A percentile compares a stretch with the other conserved stretches of the same genome.
These are phyloP conservation scores for Tympanoctomys barrerae DNA, from an alignment of 2,797 vertebrate genomes.

Conservation along the genomic window DNA sequence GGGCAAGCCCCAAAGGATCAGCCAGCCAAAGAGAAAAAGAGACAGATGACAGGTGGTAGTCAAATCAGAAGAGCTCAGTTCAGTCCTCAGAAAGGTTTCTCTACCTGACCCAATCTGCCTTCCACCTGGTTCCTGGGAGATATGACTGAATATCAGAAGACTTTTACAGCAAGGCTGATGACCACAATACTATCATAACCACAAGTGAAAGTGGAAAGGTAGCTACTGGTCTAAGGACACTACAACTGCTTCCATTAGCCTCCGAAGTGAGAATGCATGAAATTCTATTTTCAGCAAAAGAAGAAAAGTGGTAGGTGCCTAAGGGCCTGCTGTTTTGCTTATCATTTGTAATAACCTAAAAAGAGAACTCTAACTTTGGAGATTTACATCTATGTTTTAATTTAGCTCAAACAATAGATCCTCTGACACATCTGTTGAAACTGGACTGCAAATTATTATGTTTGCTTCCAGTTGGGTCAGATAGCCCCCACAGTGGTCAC, in stretches of 20 bases:
- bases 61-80: background rate
- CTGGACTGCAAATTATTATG: background rate
- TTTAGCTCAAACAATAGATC: slow-evolving; percentile 13
- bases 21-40: background rate
- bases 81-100: background rate
- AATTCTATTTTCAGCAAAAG: background rate
- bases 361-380: background rate
- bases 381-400: background rate
- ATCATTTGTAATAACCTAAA: background rate
- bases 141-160: background rate
- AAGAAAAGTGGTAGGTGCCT: background rate
- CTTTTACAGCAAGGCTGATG: background rate
- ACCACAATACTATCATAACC: background rate
- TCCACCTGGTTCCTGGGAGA: background rate
- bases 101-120: background rate
- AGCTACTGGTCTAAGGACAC: background rate
- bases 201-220: background rate
- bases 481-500: background rate
- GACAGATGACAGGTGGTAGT: background rate
- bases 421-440: background rate
- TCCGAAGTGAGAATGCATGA: background rate
- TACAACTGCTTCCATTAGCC: background rate
- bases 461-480: background rate
- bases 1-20: background rate
- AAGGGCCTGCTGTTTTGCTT: background rate